Evolutionary conservation across 2,797 vertebrate species (phyloP).

Genomic region (Brotula barbata): DNA sequence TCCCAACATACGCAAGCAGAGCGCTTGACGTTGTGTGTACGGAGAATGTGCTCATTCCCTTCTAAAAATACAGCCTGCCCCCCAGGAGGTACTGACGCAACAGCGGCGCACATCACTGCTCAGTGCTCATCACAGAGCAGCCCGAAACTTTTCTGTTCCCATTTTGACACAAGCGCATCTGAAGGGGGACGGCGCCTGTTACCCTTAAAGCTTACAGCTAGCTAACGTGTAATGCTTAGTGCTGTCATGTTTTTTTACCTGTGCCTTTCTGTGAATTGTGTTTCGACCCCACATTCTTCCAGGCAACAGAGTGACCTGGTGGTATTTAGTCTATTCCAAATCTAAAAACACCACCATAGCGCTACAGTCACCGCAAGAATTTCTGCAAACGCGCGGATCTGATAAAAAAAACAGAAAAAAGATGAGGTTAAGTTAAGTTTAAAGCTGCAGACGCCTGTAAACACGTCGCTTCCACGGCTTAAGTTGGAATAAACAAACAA

Average conservation of each 20-base stretch:
- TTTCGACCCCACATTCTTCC: conserved; percentile 4
- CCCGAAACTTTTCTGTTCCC: conserved; percentile 37
- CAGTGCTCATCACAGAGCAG: conserved; percentile 51
- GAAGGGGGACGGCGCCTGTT: too few species aligned
- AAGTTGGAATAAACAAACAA: conserved; percentile 28
- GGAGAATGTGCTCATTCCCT: conserved; percentile 75
- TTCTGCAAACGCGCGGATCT: background rate
- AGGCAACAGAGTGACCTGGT: background rate
- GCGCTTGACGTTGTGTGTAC: conserved; percentile 69
- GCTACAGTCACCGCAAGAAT: background rate
- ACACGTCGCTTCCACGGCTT: conserved; percentile 28
- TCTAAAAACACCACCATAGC: background rate
- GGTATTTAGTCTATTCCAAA: conserved; percentile 4
- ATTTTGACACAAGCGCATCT: conserved; percentile 30
- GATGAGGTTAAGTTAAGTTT: too few species aligned
- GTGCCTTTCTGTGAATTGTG: conserved; percentile 11
- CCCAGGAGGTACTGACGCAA: conserved; percentile 71
- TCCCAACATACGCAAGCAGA: conserved; percentile 76
- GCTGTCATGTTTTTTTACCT: background rate
- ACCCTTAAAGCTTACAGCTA: too few species aligned
- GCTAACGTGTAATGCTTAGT: too few species aligned
- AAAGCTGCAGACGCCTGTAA: conserved; percentile 10
- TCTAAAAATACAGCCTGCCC: conserved; percentile 74
- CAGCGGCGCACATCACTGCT: conserved; percentile 58
- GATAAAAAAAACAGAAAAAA: too few species aligned